These are phyloP conservation scores for Ochotona princeps DNA, from an alignment of 2,113 vertebrate genomes.

Conservation along the genomic window DNA sequence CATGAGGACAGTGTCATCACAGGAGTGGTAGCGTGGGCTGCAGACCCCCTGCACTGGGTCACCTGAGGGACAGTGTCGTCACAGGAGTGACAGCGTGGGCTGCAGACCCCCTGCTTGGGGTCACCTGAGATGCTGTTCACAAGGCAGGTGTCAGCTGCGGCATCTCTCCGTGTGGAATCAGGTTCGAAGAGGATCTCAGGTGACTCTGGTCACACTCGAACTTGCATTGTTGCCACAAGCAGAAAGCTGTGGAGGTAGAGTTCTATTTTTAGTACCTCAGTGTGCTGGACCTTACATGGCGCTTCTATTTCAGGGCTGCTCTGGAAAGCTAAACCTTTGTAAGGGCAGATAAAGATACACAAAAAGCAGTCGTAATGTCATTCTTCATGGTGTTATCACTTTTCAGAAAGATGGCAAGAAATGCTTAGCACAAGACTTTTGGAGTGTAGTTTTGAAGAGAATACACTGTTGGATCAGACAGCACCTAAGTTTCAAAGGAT, in stretches of 20 bases:
- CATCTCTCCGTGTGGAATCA: not conserved
- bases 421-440: not conserved
- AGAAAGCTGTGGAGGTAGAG: not conserved
- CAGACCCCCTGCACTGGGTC: not conserved
- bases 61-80: too few relatives aligned
- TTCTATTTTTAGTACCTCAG: not conserved
- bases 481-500: constrained; percentile 55
- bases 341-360: constrained; percentile 49
- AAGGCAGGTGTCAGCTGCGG: not conserved
- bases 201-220: not conserved
- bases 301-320: constrained; percentile 11
- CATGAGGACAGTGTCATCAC: not conserved
- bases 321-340: constrained; percentile 8
- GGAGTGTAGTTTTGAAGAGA: constrained; percentile 34
- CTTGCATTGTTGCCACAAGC: not conserved
- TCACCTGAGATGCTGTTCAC: not conserved
- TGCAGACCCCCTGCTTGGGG: too few relatives aligned
- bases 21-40: not conserved
- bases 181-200: not conserved
- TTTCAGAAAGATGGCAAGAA: constrained; percentile 33
- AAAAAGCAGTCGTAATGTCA: not conserved
- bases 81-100: too few relatives aligned
- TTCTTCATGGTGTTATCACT: not conserved
- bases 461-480: constrained; percentile 53
- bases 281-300: not conserved